Evolutionary conservation across 2,113 vertebrate species (phyloP), one percentile per base, ranked within the genome.

Genomic region (Microcebus jonahi): DNA sequence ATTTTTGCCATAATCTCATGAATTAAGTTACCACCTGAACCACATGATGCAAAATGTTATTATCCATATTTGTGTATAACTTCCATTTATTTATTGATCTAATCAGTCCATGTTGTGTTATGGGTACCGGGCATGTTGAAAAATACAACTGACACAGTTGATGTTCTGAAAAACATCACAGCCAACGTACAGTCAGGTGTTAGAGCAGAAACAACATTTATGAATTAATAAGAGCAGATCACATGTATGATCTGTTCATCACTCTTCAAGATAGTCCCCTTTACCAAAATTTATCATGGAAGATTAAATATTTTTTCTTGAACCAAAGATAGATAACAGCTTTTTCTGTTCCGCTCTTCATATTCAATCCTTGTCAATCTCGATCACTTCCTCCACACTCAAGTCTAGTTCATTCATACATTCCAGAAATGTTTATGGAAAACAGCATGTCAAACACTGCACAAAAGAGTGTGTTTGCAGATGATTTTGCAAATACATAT

Each of bases 181-280:
- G 57, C 31, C 21, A 77, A 23, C 73, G 14, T 25, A 39, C 34
- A 75, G 25, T 70, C 61, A 57, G 59, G 63, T 79, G 20, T 39
- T 81, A 67, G 39, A 53, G 31, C 34, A 96, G 87, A 85, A 96
- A 94, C 53, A 88, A 18, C 31, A 93, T 50, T 45, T 94, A 50
- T 45, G 27, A 67, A 23, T 89, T 73, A 86, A 9, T 25, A 83
- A 83, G 31, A 90, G 12, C 27, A 87, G 63, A 42, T 57, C 80
- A 65, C n/a, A 53, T 15, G 3, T n/a, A 53, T 5, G 1, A 61
- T 61, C 23, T 82, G 11, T 13, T 93, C n/a, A 82, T n/a, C 63
- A 42, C 25, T 82, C 29, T 94, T 89, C n/a, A 88, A 3, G 27
- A 59, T 8, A 48, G 18, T 11, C 27, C 7, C 3, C 13, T 76